Conservation (phyloP, 2,888 invertebrate species). For the Poecilus cupreus region DNA sequence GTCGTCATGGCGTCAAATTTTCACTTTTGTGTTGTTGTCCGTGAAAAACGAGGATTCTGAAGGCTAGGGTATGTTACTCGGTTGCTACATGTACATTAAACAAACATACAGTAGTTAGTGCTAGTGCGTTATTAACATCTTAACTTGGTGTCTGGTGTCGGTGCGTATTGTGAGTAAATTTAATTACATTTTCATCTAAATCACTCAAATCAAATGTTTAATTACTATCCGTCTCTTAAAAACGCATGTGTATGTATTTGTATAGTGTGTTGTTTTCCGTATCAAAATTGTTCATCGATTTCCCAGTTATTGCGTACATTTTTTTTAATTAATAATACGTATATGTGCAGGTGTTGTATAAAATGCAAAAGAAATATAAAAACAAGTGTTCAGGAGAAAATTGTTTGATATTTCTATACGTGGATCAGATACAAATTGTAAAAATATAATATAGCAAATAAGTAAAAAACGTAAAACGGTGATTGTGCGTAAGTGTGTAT, state of each 20-base stretch:
- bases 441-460: neutral
- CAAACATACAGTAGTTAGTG: slow-evolving; percentile 5
- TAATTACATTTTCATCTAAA: neutral
- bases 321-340: too few relatives aligned
- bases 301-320: neutral
- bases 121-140: neutral
- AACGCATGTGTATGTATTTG: neutral
- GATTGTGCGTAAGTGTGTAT: neutral
- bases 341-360: too few relatives aligned
- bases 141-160: neutral
- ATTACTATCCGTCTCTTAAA: too few relatives aligned
- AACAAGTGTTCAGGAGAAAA: too few relatives aligned
- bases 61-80: slow-evolving; percentile 41
- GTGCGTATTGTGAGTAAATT: slow-evolving; percentile 5
- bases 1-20: slow-evolving; percentile 53
- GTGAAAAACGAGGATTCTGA: slow-evolving; percentile 41
- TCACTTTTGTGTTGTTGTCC: slow-evolving; percentile 23
- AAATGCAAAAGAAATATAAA: too few relatives aligned
- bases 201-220: too few relatives aligned
- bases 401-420: too few relatives aligned
- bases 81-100: neutral
- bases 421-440: neutral
- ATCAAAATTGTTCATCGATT: neutral
- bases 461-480: neutral
- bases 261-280: neutral